These are phyloP conservation scores for Gonocerus acuteangulatus DNA, from an alignment of 2,888 invertebrate genomes.

Conservation along the genomic window DNA sequence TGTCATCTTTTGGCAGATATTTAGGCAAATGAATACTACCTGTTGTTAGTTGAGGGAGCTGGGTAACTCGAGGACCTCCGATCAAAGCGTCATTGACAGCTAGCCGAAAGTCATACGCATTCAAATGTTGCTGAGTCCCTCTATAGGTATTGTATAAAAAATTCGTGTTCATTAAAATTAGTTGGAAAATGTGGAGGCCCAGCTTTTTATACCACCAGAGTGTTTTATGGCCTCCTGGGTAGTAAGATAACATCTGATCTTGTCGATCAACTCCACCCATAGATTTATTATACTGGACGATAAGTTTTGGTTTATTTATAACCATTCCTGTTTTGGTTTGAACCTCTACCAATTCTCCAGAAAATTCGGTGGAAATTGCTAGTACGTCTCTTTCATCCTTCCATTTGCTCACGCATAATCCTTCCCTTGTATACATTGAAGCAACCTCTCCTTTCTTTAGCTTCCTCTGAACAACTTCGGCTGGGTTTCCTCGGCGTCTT, in stretches of 20 bases:
- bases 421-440: too few species aligned
- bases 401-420: too few species aligned
- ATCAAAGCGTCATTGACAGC: not conserved
- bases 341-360: too few species aligned
- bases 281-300: too few species aligned
- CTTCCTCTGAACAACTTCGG: too few species aligned
- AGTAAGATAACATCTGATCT: not conserved
- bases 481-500: too few species aligned
- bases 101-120: not conserved
- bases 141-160: not conserved
- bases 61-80: not conserved
- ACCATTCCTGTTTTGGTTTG: too few species aligned
- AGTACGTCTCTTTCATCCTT: too few species aligned
- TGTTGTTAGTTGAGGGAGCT: not conserved
- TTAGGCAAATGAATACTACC: not conserved
- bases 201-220: not conserved
- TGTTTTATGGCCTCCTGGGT: not conserved
- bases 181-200: not conserved
- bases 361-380: too few species aligned
- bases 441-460: too few species aligned
- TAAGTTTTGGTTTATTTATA: too few species aligned
- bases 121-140: not conserved
- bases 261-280: not conserved
- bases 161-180: not conserved
- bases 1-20: not conserved